Conservation (phyloP, 2,113 vertebrate species). For the Oncorhynchus keta region DNA sequence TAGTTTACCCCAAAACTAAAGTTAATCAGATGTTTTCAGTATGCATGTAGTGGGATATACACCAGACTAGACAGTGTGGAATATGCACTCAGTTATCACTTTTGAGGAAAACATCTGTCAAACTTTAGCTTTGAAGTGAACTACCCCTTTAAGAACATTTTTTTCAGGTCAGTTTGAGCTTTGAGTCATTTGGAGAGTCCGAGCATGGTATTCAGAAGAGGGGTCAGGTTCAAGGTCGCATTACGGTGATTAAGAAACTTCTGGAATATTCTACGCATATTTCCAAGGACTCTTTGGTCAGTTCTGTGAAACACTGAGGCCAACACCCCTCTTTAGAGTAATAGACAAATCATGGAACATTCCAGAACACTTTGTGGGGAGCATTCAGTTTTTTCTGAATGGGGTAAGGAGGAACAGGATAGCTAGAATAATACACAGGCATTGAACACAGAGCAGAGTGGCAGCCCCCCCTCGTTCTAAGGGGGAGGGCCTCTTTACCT, state of each 20-base stretch:
- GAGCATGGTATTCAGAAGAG: not conserved
- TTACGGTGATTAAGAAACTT: conserved; percentile 10
- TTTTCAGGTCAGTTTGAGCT: conserved; percentile 12
- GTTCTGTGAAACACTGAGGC: conserved; percentile 66
- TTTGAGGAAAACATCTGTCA: not conserved
- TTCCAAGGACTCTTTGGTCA: conserved; percentile 55
- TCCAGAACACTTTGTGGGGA: conserved; percentile 41
- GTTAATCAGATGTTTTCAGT: not conserved
- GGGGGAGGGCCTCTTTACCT: conserved; percentile 75
- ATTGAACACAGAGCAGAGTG: conserved; percentile 67
- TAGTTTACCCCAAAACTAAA: not conserved
- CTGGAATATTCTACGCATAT: conserved; percentile 14
- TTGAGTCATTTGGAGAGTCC: not conserved
- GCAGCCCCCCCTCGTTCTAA: conserved; percentile 54
- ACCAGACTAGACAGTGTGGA: not conserved
- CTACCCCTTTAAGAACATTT: not conserved
- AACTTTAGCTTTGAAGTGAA: not conserved
- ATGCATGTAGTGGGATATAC: not conserved
- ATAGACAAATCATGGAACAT: conserved; percentile 35
- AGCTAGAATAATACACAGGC: conserved; percentile 61
- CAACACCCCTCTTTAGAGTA: conserved; percentile 51
- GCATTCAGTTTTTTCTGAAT: conserved; percentile 31
- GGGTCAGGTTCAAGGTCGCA: not conserved
- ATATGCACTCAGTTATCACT: not conserved
- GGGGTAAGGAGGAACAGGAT: conserved; percentile 43